These are phyloP conservation scores for Blomia tropicalis DNA, from an alignment of 2,888 invertebrate species.

Conservation along the genomic window DNA sequence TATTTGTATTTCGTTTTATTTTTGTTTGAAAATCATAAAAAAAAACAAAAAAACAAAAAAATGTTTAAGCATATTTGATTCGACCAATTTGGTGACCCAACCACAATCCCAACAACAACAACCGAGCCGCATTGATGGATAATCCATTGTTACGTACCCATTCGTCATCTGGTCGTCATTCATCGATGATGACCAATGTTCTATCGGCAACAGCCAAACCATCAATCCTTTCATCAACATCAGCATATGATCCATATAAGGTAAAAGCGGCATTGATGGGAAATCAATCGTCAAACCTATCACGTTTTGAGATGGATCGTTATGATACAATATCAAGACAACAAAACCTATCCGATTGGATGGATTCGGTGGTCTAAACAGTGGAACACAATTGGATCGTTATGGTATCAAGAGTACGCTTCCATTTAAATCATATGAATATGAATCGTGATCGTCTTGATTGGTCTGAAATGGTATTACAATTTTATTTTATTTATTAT, in stretches of 20 bases:
- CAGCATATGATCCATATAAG: too few species aligned
- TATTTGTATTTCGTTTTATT: too few species aligned
- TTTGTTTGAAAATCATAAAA: too few species aligned
- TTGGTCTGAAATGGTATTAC: too few species aligned
- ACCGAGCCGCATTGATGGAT: background rate
- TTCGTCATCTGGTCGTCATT: background rate
- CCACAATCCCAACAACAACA: too few species aligned
- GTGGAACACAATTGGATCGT: background rate
- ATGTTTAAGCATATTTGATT: too few species aligned
- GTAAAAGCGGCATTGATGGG: background rate
- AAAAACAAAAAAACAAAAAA: too few species aligned
- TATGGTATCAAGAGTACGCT: slow-evolving; percentile 9
- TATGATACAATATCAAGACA: background rate
- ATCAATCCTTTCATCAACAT: background rate
- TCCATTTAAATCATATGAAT: slow-evolving; percentile 27
- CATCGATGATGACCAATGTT: background rate
- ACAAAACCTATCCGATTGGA: background rate
- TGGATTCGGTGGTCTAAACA: background rate
- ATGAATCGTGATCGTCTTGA: too few species aligned
- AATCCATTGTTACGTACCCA: background rate
- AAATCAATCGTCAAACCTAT: background rate
- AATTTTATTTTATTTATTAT: too few species aligned
- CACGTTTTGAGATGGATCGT: background rate
- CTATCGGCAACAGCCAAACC: too few species aligned
- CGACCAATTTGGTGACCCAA: too few species aligned